A percentile compares a stretch with the other conserved stretches of the same genome.
Evolutionary conservation across 1,140 invertebrate species (phyloP).

Genomic region (Drosophila melanogaster): DNA sequence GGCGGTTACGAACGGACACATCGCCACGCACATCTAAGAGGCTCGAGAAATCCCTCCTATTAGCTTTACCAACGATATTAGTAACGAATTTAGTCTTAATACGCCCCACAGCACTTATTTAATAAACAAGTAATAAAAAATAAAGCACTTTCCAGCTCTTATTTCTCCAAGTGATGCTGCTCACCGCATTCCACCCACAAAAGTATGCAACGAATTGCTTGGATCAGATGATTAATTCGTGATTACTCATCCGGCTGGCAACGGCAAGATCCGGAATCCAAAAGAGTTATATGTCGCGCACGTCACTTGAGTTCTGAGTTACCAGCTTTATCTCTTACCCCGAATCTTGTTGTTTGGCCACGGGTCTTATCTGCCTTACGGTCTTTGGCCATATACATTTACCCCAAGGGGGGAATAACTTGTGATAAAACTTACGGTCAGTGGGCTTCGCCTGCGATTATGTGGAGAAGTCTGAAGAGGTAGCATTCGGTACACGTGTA

Average conservation of each 20-base stretch:
- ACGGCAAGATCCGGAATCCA: constrained; percentile 18
- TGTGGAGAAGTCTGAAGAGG: constrained; percentile 9
- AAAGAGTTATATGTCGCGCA: constrained; percentile 1
- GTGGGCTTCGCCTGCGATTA: neutral
- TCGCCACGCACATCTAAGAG: constrained; percentile 52
- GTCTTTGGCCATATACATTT: neutral
- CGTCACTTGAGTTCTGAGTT: neutral
- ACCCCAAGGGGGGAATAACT: neutral
- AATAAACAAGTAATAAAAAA: neutral
- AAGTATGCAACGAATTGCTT: constrained; percentile 7
- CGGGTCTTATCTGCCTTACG: constrained; percentile 9
- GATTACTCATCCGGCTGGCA: constrained; percentile 32
- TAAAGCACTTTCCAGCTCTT: neutral
- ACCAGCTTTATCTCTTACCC: constrained; percentile 3
- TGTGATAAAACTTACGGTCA: constrained; percentile 13
- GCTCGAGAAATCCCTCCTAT: neutral
- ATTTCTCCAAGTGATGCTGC: neutral
- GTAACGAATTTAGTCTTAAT: constrained; percentile 13
- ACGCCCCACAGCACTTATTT: neutral
- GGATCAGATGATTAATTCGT: neutral
- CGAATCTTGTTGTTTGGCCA: constrained; percentile 3
- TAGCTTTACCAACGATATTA: constrained; percentile 28
- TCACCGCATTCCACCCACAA: neutral
- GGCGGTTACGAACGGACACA: constrained; percentile 53
- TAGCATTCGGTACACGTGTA: neutral